Evolutionary conservation across 2,888 invertebrate genomes (phyloP), one percentile per base, ranked within the genome.

Genomic region (Microplitis manilae): DNA sequence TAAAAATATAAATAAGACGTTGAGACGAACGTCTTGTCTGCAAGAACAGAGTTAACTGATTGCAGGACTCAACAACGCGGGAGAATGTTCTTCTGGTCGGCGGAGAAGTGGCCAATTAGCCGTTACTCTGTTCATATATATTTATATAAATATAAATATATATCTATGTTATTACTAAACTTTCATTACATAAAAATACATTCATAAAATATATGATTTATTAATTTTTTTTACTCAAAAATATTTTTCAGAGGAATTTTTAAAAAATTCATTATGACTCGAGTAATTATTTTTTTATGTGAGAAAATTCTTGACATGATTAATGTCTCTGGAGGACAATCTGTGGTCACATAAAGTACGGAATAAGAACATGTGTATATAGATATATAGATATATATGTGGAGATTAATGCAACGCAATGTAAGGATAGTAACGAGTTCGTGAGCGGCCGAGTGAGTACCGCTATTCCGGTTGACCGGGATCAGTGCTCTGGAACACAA

Each of bases 401-500:
- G 8, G 50, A 13, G 50, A 50, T 50, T 50, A 50, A 8, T 50
- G 50, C 13, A 50, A 50, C 13, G 50, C 6, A 50, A 50, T 50
- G 50, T 50, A 50, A 50, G 9, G 39, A 72, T 59, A 68, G 40
- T 15, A 75, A 62, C 68, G 62, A 75, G 77, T 74, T 76, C 70
- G 75, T 77, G 72, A 40, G 67, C 64, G 72, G 72, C 82, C 80
- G 81, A 84, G 81, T 81, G 82, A 83, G 86, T 89, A 87, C 88
- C 89, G 89, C 88, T 88, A 89, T 86, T 87, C 86, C 83, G 84
- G 85, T 87, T 88, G 88, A 89, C 89, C 89, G 89, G 87, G 88
- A 89, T 81, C 80, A 87, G 83, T 84, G 86, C 87, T 87, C 87
- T 88, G 88, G 88, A 88, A 88, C 84, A 83, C 70, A 80, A 79